Conservation (phyloP, 1,140 invertebrate genomes). For the Bombus waltoni region DNA sequence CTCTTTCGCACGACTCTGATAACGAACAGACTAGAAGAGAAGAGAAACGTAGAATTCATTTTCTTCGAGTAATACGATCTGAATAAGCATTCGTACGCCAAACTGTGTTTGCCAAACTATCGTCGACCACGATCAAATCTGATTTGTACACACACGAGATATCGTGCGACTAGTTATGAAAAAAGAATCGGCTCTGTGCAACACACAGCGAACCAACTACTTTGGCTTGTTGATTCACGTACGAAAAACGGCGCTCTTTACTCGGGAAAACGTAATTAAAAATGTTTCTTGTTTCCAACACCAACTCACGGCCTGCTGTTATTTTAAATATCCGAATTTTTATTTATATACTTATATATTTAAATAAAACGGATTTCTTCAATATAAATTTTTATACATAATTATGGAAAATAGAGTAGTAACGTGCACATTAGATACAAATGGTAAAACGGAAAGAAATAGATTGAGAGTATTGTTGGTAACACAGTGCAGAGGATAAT, state of each 20-base stretch:
- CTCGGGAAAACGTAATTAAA: background rate
- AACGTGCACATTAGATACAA: no score
- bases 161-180: background rate
- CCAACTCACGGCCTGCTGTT: background rate
- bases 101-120: slow-evolving; percentile 28
- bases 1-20: no score
- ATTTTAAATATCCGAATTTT: background rate
- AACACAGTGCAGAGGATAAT: background rate
- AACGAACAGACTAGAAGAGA: no score
- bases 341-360: no score
- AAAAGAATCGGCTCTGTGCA: background rate
- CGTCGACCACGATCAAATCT: slow-evolving; percentile 22
- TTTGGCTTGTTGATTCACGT: background rate
- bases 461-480: no score
- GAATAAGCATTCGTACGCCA: background rate
- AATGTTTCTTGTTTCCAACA: background rate
- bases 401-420: no score
- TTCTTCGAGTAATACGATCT: no score
- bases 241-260: background rate
- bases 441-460: no score
- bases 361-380: background rate
- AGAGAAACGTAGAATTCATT: no score
- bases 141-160: slow-evolving; percentile 8
- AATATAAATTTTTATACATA: background rate
- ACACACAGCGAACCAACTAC: background rate